Base-by-base conservation (phyloP, 2,797 vertebrate species). In the Falco concolor region DNA sequence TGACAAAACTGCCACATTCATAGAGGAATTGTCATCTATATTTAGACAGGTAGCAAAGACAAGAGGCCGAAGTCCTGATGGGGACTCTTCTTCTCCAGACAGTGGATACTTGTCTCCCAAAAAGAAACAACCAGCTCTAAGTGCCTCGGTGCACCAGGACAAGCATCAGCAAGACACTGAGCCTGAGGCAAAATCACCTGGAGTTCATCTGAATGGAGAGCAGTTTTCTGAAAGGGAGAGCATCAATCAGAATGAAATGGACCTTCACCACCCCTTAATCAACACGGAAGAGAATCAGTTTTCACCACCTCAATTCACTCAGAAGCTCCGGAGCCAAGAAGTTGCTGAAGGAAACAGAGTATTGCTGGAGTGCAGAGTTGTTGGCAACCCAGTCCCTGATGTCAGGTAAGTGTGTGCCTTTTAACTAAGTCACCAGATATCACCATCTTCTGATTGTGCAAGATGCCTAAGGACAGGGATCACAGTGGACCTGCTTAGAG, bases 291-390 rank as follows among this genome's bases (percentile, higher is more conserved):
- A 95, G 20, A 97, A 97, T 83, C 94, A 97, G 2, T 89, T 98
- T 94, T 98, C 98, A 57, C 98, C 98, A 13, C 99, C 99, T 57
- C 97, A 95, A 13, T 99, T 99, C 97, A 98, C 98, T 42, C 99
- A 99, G 96, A 99, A 99, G 97, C 98, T 99, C 52, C 98, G 98
- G 94, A 99, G 99, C 93, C 99, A 99, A 97, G 99, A 99, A 97
- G 99, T 99, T 89, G 98, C 98, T 0, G 99, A 99, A 96, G 99
- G 99, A 90, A 99, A 98, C 59, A 98, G 97, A 84, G 99, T 99
- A 42, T 96, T 98, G 12, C 96, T 99, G 97, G 99, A 99, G 83
- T 99, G 99, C 95, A 97, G 98, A 97, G 99, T 99, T 72, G 92
- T 50, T 22, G 99, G 99, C 83, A 98, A 99, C 87, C 99, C 99